Percentiles rank a stretch among this genome's conserved stretches.
These are phyloP conservation scores for Porites divaricata DNA, from an alignment of 92 coral and sea anemone species.

Conservation along the genomic window DNA sequence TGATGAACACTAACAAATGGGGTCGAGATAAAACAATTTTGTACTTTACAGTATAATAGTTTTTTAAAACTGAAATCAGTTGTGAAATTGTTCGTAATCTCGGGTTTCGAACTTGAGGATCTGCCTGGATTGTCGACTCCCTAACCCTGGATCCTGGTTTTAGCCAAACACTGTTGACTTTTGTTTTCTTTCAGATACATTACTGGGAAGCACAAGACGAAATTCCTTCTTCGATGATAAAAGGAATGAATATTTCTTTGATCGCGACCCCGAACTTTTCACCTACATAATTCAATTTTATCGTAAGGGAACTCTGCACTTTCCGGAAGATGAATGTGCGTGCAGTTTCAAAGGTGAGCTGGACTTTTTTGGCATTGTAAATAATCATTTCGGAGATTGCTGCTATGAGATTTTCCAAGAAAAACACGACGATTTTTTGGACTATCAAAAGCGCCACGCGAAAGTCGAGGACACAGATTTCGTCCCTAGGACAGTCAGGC, in stretches of 20 bases:
- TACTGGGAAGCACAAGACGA: conserved; percentile 84
- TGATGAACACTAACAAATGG: no score
- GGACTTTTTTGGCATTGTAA: conserved; percentile 83
- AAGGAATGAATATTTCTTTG: conserved; percentile 90
- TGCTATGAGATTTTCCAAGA: conserved; percentile 82
- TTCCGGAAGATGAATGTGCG: conserved; percentile 97
- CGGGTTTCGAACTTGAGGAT: no score
- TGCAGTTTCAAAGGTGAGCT: conserved; percentile 93
- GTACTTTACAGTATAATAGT: no score
- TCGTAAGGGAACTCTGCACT: conserved; percentile 93
- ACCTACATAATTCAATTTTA: conserved; percentile 89
- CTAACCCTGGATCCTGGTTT: neutral
- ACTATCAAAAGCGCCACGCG: conserved; percentile 63
- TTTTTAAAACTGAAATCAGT: no score
- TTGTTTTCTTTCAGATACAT: conserved; percentile 75
- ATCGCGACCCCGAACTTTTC: conserved; percentile 97
- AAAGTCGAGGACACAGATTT: conserved; percentile 46
- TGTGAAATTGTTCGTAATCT: no score
- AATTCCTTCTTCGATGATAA: conserved; percentile 77
- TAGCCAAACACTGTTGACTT: neutral
- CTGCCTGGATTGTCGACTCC: no score
- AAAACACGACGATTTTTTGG: conserved; percentile 67
- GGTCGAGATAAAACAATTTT: no score
- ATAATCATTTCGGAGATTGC: conserved; percentile 69
- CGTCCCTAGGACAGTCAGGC: conserved; percentile 55